Conservation (phyloP, 2,888 invertebrate genomes). For the Quadroppia sp. region DNA sequence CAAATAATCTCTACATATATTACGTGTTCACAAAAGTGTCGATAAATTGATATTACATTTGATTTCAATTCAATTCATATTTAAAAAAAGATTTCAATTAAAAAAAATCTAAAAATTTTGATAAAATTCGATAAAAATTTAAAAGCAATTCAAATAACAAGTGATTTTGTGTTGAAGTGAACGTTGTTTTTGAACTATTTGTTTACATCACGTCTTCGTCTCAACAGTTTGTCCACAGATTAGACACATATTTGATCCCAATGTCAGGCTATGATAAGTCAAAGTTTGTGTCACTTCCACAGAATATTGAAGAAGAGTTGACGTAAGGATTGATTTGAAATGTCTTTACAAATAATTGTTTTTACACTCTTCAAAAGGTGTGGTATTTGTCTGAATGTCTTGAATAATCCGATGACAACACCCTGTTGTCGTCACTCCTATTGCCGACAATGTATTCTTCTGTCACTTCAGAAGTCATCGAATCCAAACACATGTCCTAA, state of each 20-base stretch:
- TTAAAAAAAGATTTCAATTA: background rate
- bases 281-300: background rate
- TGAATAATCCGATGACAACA: conserved; percentile 4
- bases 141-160: too few species aligned
- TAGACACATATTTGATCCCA: background rate
- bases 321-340: background rate
- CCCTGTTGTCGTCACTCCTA: conserved; percentile 24
- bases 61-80: background rate
- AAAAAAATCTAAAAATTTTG: too few species aligned
- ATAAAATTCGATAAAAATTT: too few species aligned
- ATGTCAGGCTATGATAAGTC: background rate
- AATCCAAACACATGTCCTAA: conserved; percentile 1
- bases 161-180: too few species aligned
- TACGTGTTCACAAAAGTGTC: too few species aligned
- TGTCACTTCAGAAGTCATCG: background rate
- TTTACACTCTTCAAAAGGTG: background rate
- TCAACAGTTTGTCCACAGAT: too few species aligned
- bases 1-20: too few species aligned
- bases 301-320: conserved; percentile 1
- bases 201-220: too few species aligned
- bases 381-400: background rate
- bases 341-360: background rate
- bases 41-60: too few species aligned
- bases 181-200: too few species aligned
- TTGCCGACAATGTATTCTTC: background rate